Evolutionary conservation across 2,797 vertebrate genomes (phyloP).

Genomic region (Arctocebus calabarensis): DNA sequence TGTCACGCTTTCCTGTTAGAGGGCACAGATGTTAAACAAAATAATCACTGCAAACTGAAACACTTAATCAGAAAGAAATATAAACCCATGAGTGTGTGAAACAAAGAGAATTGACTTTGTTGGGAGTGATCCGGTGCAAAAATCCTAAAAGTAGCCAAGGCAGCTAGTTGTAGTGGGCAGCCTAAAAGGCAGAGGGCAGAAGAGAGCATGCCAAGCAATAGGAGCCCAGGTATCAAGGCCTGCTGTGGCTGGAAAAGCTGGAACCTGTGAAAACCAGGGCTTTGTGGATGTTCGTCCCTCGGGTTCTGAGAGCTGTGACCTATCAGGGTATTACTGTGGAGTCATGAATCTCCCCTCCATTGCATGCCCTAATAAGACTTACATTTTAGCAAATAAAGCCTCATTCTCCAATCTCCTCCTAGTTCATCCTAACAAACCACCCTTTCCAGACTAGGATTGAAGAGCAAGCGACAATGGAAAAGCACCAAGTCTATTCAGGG

Average conservation of each 20-base stretch:
- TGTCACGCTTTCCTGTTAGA: not conserved
- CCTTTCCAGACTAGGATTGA: not conserved
- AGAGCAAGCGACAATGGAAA: not conserved
- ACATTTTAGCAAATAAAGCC: not conserved
- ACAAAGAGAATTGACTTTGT: not conserved
- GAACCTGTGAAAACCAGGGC: not conserved
- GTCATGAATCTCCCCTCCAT: not conserved
- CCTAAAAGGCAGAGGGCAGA: not conserved
- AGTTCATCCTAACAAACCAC: not conserved
- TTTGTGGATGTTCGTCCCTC: not conserved
- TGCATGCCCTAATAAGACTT: not conserved
- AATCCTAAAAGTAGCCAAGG: not conserved
- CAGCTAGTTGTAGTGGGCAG: not conserved
- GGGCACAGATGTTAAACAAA: not conserved
- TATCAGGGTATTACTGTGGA: not conserved
- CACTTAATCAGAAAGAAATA: constrained; percentile 25
- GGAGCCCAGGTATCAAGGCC: not conserved
- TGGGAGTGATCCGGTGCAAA: not conserved
- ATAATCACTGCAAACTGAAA: not conserved
- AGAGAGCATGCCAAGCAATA: not conserved
- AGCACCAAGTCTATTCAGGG: not conserved
- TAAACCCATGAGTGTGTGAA: not conserved
- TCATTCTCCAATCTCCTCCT: not conserved
- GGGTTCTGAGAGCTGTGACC: not conserved
- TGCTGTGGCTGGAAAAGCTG: not conserved